A percentile compares a stretch with the other conserved stretches of the same genome.
phyloP scores from a whole-genome alignment of 2,797 vertebrate species.

The Onychomys leucogaster region DNA sequence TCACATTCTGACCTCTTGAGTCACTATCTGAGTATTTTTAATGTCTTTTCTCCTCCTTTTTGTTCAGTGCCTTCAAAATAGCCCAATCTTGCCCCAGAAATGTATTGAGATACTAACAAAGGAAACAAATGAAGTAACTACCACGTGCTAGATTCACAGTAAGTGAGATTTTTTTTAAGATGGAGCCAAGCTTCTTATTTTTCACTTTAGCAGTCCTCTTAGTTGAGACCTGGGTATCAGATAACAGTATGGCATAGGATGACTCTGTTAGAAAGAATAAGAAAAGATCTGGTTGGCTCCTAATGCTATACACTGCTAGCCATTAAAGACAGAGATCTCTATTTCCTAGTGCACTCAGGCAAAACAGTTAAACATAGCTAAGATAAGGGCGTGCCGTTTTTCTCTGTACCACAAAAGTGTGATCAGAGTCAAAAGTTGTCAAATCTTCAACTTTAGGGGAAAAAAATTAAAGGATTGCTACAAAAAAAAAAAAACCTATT shows the following conservation, averaged over 20 bases:
- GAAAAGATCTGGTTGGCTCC: background rate
- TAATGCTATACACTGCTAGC: background rate
- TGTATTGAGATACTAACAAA: background rate
- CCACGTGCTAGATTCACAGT: background rate
- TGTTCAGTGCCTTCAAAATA: background rate
- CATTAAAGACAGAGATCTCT: background rate
- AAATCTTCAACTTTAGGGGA: background rate
- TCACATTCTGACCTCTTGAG: background rate
- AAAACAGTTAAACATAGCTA: background rate
- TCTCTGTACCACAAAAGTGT: background rate
- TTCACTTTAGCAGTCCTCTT: background rate
- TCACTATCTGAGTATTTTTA: background rate
- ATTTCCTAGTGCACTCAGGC: too few species aligned
- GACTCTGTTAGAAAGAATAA: background rate
- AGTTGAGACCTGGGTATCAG: background rate
- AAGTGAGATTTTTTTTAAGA: constrained; percentile 35
- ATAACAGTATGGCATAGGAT: background rate
- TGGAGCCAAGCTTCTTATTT: background rate
- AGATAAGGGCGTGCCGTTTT: background rate
- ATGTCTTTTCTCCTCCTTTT: background rate
- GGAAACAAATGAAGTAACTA: background rate
- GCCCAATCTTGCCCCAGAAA: background rate
- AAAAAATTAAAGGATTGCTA: too few species aligned
- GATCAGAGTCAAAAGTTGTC: background rate
- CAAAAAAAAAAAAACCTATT: too few species aligned